Conservation (phyloP, 2,113 vertebrate species). For the Trochalopteron elliotii region DNA sequence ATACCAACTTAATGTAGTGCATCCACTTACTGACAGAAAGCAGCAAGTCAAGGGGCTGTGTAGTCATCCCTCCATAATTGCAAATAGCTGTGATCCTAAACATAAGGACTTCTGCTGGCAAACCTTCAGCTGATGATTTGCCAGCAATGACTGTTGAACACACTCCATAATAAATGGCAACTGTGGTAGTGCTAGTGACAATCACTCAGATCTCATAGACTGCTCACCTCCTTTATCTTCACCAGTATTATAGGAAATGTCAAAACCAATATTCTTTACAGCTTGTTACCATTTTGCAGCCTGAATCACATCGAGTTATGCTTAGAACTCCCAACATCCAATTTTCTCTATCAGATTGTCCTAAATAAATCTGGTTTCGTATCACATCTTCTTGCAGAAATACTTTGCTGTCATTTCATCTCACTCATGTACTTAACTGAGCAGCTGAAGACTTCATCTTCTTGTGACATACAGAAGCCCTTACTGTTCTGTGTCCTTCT, state of each 20-base stretch:
- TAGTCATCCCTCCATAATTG: not conserved
- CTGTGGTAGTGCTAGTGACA: not conserved
- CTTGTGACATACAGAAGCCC: not conserved
- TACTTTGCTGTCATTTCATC: not conserved
- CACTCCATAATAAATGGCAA: not conserved
- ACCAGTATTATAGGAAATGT: constrained; percentile 25
- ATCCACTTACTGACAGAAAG: not conserved
- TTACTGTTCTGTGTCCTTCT: not conserved
- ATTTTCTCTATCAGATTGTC: constrained; percentile 65
- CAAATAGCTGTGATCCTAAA: not conserved
- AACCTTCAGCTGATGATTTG: not conserved
- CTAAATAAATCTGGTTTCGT: constrained; percentile 64
- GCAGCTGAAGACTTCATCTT: constrained; percentile 2
- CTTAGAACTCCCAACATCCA: constrained; percentile 35
- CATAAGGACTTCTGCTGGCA: not conserved
- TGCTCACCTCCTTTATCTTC: constrained; percentile 60
- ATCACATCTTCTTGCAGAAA: constrained; percentile 13
- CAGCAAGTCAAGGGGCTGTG: not conserved
- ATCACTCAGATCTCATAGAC: constrained; percentile 18
- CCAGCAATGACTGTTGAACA: not conserved
- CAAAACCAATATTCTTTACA: constrained; percentile 30
- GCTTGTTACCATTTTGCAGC: constrained; percentile 29
- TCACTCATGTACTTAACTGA: constrained; percentile 18
- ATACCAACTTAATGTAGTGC: not conserved
- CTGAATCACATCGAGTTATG: not conserved